phyloP scores from a whole-genome alignment of 2,797 vertebrate species.

The Danionella dracula region DNA sequence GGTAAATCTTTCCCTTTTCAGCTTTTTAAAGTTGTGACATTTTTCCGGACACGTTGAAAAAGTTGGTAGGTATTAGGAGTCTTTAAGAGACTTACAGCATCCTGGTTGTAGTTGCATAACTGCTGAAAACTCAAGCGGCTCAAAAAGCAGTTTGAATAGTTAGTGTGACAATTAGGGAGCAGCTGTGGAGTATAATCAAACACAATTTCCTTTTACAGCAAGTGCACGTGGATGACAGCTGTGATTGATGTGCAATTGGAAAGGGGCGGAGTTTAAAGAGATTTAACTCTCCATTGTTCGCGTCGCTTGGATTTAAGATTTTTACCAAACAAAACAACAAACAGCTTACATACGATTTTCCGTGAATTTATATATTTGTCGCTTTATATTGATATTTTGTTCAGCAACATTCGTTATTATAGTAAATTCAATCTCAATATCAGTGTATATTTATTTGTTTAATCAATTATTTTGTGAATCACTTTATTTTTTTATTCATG shows the following conservation, averaged over 20 bases:
- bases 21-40: background rate
- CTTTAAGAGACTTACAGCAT: no score
- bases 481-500: no score
- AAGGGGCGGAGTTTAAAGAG: constrained; percentile 57
- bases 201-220: background rate
- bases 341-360: no score
- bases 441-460: no score
- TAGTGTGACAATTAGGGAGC: background rate
- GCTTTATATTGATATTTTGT: no score
- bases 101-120: background rate
- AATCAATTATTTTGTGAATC: no score
- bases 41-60: background rate
- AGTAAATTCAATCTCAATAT: no score
- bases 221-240: constrained; percentile 39
- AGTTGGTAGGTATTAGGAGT: no score
- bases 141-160: background rate
- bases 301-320: constrained; percentile 49
- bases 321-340: background rate
- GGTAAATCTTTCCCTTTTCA: no score
- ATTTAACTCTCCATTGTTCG: constrained; percentile 75
- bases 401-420: no score
- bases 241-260: constrained; percentile 61
- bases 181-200: background rate
- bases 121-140: background rate
- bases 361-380: no score